Evolutionary conservation across 1,140 invertebrate genomes (phyloP).

Genomic region (Meloidogyne hapla): DNA sequence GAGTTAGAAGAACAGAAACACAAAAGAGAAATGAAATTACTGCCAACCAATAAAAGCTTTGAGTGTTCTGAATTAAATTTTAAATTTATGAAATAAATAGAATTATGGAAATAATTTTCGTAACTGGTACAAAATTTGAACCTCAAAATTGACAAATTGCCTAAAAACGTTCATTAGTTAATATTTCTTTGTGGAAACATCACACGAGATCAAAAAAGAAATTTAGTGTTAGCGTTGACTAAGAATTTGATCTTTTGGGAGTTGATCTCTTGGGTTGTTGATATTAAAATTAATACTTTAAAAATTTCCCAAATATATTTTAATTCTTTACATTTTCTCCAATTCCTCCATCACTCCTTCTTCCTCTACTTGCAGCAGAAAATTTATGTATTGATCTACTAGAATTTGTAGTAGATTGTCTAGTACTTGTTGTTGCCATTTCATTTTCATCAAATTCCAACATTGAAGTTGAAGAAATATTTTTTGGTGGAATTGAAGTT

Average conservation of each 20-base stretch:
- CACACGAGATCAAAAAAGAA: too few relatives aligned
- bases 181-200: too few relatives aligned
- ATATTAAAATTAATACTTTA: too few relatives aligned
- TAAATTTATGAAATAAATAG: too few relatives aligned
- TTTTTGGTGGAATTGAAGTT: not conserved
- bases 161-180: too few relatives aligned
- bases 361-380: not conserved
- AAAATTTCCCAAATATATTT: slow-evolving; percentile 9
- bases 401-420: not conserved
- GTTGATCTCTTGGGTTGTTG: too few relatives aligned
- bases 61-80: slow-evolving; percentile 1
- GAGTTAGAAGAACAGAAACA: slow-evolving; percentile 7
- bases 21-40: slow-evolving; percentile 5
- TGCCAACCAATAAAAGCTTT: slow-evolving; percentile 16
- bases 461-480: not conserved
- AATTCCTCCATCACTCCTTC: not conserved
- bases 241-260: too few relatives aligned
- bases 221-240: too few relatives aligned
- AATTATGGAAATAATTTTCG: too few relatives aligned
- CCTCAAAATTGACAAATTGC: too few relatives aligned
- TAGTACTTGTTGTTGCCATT: not conserved
- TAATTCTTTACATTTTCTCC: not conserved
- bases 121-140: too few relatives aligned
- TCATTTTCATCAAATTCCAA: slow-evolving; percentile 6
- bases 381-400: slow-evolving; percentile 7